These are phyloP conservation scores for Rhinatrema bivittatum DNA, from an alignment of 2,797 vertebrate species.

Conservation along the genomic window DNA sequence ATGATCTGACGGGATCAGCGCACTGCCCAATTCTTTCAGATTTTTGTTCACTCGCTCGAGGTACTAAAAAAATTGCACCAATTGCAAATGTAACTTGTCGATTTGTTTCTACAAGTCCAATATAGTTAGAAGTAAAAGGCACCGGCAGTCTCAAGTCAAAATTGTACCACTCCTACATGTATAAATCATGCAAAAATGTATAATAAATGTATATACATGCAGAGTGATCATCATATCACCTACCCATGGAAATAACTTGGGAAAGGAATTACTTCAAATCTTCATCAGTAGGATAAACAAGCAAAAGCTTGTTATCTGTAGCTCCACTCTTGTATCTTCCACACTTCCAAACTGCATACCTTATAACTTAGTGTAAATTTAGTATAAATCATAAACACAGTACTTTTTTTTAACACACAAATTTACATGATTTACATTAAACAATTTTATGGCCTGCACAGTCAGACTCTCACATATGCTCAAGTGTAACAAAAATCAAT, in stretches of 20 bases:
- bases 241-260: constrained; percentile 70
- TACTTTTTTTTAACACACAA: constrained; percentile 46
- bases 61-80: too few species aligned
- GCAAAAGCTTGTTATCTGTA: constrained; percentile 66
- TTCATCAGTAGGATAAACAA: constrained; percentile 74
- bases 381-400: constrained; percentile 53
- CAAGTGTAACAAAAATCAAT: too few species aligned
- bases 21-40: too few species aligned
- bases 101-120: too few species aligned
- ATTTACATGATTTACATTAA: constrained; percentile 37
- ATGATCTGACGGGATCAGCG: too few species aligned
- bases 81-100: too few species aligned
- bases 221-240: constrained; percentile 63
- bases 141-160: constrained; percentile 62
- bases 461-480: too few species aligned
- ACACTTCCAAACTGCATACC: constrained; percentile 68
- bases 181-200: constrained; percentile 69
- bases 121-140: constrained; percentile 27
- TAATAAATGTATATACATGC: constrained; percentile 64
- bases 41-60: too few species aligned
- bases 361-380: constrained; percentile 66
- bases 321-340: constrained; percentile 74
- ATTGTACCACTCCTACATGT: constrained; percentile 72
- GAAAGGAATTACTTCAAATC: constrained; percentile 53
- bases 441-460: constrained; percentile 27